These are phyloP conservation scores for Alligator mississippiensis DNA, from an alignment of 2,113 vertebrate genomes.

Conservation along the genomic window DNA sequence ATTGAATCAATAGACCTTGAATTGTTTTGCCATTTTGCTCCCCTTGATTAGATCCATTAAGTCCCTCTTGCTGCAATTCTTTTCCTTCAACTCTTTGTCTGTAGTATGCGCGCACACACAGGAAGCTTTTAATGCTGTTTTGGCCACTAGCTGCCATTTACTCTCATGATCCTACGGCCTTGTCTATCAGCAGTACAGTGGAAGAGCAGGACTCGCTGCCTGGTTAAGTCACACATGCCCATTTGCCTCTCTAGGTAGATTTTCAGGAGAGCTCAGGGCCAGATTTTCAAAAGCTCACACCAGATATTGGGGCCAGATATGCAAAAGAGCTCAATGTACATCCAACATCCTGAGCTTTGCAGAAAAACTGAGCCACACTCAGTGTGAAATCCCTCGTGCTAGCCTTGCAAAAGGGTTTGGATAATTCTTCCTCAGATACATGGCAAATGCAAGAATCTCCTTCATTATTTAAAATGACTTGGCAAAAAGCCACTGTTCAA, in stretches of 20 bases:
- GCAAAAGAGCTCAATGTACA: too few relatives aligned
- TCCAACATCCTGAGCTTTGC: too few relatives aligned
- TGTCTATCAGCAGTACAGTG: not conserved
- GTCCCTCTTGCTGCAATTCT: not conserved
- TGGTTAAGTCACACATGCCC: not conserved
- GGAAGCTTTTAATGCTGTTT: not conserved
- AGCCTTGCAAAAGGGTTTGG: too few relatives aligned
- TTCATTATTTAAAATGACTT: too few relatives aligned
- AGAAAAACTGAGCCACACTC: too few relatives aligned
- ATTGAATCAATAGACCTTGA: not conserved
- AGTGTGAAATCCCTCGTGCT: too few relatives aligned
- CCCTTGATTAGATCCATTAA: not conserved
- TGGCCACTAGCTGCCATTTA: not conserved
- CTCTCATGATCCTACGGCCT: fast-evolving
- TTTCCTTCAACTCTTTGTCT: not conserved
- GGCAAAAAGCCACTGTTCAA: too few relatives aligned
- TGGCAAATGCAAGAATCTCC: too few relatives aligned
- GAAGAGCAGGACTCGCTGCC: not conserved
- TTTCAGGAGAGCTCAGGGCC: too few relatives aligned
- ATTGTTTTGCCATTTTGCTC: not conserved
- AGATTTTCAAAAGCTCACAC: too few relatives aligned
- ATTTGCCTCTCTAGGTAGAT: not conserved
- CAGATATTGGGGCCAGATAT: too few relatives aligned
- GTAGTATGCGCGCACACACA: fast-evolving
- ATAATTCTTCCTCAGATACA: too few relatives aligned